Base-by-base conservation (phyloP, 1,140 invertebrate genomes). In the Zeugodacus cucurbitae region DNA sequence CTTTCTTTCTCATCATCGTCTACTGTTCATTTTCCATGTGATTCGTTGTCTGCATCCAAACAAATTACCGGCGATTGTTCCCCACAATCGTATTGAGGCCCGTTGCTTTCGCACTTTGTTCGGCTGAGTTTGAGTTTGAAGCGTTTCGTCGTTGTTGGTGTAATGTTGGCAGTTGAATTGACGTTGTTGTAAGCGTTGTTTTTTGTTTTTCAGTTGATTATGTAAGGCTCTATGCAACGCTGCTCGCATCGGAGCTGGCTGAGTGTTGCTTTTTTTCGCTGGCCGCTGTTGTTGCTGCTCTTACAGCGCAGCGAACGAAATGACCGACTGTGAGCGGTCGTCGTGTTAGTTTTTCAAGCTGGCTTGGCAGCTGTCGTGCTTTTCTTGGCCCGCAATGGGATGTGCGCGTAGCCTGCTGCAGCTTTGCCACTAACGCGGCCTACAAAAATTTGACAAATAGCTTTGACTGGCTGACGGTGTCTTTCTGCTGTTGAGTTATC, bases 361-460 rank as follows among this genome's bases (percentile, higher is more conserved):
- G 44, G 74, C 74, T 82, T 82, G 74, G 74, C 74, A 82, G 74
- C 74, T 82, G 74, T 22, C 41, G 41, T 82, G 41, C 37, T 48
- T 82, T 34, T 82, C 37, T 82, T 82, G 70, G 74, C 74, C 41
- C 41, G 74, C 74, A 82, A 82, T 82, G 22, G 41, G 74, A 82
- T 82, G 74, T 82, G 74, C 34, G 67, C 67, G 41, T 7, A 74
- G 67, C 32, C 67, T 74, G 34, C 41, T 54, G 2, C 74, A 82
- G 41, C 41, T 82, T 82, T 48, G 34, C 37, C 26, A 17, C 74
- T 82, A 82, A 48, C 41, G 34, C 48, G 74, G 74, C 74, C 74
- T 82, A 82, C 74, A 82, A 82, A 82, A 82, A 82, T 82, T 82
- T 82, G 74, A 82, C 74, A 82, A 82, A 82, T 82, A 82, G 44